Base-by-base conservation (phyloP, 2,797 vertebrate genomes). In the Tokudaia muenninki region DNA sequence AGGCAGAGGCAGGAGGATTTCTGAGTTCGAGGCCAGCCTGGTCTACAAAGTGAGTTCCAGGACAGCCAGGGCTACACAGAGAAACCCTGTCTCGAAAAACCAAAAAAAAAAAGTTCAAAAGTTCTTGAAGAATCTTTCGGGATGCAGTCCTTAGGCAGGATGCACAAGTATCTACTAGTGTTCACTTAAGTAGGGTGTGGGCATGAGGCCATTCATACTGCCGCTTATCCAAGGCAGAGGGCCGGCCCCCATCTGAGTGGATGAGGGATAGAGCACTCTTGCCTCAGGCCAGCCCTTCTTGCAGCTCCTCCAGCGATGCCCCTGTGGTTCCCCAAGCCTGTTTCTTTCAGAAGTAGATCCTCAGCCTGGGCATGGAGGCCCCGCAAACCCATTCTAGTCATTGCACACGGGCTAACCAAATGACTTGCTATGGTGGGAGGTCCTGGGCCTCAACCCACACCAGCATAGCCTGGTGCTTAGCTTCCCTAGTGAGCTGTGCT, bases 381-480 rank as follows among this genome's bases (percentile, higher is more conserved):
- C 70, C 16, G 82, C 61, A n/a, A 75, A 22, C 13, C 52, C 29
- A 21, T 83, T 55, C 50, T 19, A 19, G n/a, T 50, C 29, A 0
- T 61, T 52, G 22, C 21, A 21, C 6, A 0, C 1, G n/a, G 59
- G 37, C 50, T 11, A 4, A n/a, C 29, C 26, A 70, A 47, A 6
- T 44, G 24, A 52, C 34, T 7, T 3, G 50, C 31, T 61, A 16
- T 26, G 24, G n/a, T 4, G 11, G 3, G 41, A 89, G 67, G 57
- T 82, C 26, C 74, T 26, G 52, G 11, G 10, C 65, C 12, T 50
- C 55, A n/a, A 24, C 55, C 52, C 22, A 6, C 3, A 24, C 22
- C 3, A 41, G 14, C 3, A 1, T 26, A 14, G 37, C 34, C 6
- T 6, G 34, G 12, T 3, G 21, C 6, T 0, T 14, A 14, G 77